These are phyloP conservation scores for Nomada fabriciana DNA, from an alignment of 2,888 invertebrate genomes.

Conservation along the genomic window DNA sequence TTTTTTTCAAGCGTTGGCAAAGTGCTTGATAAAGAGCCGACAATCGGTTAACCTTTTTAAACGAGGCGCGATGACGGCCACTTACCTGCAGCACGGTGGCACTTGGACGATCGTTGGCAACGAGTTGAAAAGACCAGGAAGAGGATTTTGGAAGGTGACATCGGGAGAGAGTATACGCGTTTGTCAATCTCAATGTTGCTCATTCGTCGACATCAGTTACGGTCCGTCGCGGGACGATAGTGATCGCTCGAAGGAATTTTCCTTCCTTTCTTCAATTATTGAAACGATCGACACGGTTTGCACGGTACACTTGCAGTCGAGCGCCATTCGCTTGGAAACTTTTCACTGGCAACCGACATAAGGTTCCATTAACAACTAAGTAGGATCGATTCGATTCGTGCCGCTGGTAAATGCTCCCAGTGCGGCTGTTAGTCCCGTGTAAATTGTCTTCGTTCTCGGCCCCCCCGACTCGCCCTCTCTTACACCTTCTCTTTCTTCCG, in stretches of 20 bases:
- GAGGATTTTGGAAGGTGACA: conserved; percentile 42
- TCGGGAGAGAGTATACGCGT: conserved; percentile 30
- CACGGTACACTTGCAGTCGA: background rate
- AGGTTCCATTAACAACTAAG: conserved; percentile 79
- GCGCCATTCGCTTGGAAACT: conserved; percentile 8
- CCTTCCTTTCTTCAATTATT: conserved; percentile 1
- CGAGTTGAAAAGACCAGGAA: conserved; percentile 65
- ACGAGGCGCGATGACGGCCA: conserved; percentile 66
- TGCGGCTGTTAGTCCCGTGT: conserved; percentile 80
- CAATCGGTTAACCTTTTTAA: conserved; percentile 79
- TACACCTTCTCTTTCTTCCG: conserved; percentile 60
- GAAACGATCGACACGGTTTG: conserved; percentile 32
- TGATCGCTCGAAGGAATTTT: conserved; percentile 49
- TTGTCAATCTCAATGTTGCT: conserved; percentile 60
- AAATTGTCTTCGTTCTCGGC: conserved; percentile 64
- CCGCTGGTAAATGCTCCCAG: conserved; percentile 81
- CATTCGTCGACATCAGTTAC: conserved; percentile 71
- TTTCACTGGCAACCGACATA: conserved; percentile 67
- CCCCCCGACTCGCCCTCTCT: conserved; percentile 56
- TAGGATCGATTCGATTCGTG: conserved; percentile 79
- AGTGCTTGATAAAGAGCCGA: conserved; percentile 77
- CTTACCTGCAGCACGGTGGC: conserved; percentile 70
- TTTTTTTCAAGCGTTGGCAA: conserved; percentile 53
- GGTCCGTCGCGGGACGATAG: conserved; percentile 43
- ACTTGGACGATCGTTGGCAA: conserved; percentile 63